Base-by-base conservation (phyloP, 2,888 invertebrate genomes). In the Xylota segnis region DNA sequence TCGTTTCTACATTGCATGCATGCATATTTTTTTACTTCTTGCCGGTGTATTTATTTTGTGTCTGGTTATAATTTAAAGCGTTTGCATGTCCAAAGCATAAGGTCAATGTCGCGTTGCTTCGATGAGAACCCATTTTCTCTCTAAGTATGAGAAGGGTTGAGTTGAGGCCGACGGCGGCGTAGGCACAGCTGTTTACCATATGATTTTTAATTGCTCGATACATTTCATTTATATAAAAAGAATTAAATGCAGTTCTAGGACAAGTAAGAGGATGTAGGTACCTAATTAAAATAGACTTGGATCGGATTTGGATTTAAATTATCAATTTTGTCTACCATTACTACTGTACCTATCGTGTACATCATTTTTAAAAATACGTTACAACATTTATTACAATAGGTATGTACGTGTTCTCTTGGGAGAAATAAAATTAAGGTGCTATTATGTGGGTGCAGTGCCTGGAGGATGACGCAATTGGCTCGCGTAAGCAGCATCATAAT, bases 21-120 rank as follows among this genome's bases (percentile, higher is more conserved):
- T 81, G 86, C 70, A 86, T 63, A 77, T 86, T 77, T 86, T 23
- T 76, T 76, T 61, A 71, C 61, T 82, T 77, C 76, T 82, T 86
- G 40, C 72, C 66, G 82, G 72, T 72, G 72, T 86, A 86, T 86
- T 86, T 86, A 86, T 86, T 86, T 72, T 86, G 75, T 81, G 86
- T 82, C 86, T 86, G 82, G 76, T 68, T 82, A 86, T 82, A 86
- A 82, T 86, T 86, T 86, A 82, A 82, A 82, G 82, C 82, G 77
- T 82, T 86, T 82, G 86, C 86, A 86, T 86, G 86, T 86, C 86
- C 86, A 82, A 86, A 86, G 82, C 81, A 86, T 82, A 82, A 86
- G 86, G 86, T 86, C 86, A 86, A 86, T 86, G 86, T 86, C 86
- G 86, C 86, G 71, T 68, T 72, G 66, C 59, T 82, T 86, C 76